phyloP scores from a whole-genome alignment of 2,888 invertebrate species.

The Fragum fragum region DNA sequence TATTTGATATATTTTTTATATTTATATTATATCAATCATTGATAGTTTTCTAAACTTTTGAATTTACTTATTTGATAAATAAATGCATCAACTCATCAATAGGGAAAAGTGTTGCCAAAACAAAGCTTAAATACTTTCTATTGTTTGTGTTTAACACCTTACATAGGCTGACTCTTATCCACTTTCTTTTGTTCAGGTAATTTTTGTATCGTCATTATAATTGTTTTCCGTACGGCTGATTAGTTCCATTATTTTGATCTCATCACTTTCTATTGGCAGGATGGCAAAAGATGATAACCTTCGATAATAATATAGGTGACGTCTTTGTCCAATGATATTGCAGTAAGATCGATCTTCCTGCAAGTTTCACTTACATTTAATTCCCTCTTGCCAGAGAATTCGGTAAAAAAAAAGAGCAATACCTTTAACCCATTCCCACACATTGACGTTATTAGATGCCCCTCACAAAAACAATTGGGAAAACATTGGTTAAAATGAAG shows the following conservation, averaged over 20 bases:
- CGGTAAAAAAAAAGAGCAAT: no score
- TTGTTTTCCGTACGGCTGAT: slow-evolving; percentile 56
- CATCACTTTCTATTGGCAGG: slow-evolving; percentile 53
- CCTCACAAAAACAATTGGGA: no score
- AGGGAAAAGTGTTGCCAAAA: neutral
- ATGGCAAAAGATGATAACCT: slow-evolving; percentile 63
- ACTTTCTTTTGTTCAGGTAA: slow-evolving; percentile 46
- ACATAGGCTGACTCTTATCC: slow-evolving; percentile 57
- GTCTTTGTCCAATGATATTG: neutral
- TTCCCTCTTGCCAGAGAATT: no score
- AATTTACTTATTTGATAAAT: no score
- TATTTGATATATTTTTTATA: no score
- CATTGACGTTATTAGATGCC: no score
- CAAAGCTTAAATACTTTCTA: slow-evolving; percentile 33
- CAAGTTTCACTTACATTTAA: no score
- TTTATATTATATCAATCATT: no score
- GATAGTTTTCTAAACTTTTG: no score
- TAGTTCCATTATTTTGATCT: slow-evolving; percentile 44
- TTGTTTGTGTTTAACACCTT: slow-evolving; percentile 61
- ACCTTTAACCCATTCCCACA: no score
- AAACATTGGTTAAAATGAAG: no score
- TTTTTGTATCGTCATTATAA: slow-evolving; percentile 47
- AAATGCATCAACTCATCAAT: neutral
- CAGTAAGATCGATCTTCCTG: neutral
- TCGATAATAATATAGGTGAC: slow-evolving; percentile 41